phyloP scores from a whole-genome alignment of 53 echinoderm and acorn worm genomes.

The Echinometra lucunter region DNA sequence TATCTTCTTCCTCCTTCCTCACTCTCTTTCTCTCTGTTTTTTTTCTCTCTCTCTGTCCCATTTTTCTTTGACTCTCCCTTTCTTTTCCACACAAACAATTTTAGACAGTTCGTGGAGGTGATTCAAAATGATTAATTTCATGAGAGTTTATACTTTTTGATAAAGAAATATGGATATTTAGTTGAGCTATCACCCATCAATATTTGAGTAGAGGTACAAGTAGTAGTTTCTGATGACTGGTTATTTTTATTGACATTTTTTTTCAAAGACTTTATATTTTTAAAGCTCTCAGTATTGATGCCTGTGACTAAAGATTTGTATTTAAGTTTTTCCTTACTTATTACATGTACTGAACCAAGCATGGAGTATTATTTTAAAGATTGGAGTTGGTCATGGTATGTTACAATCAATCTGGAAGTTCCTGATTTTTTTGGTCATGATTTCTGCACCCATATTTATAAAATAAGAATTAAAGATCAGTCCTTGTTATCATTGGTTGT shows the following conservation, averaged over 20 bases:
- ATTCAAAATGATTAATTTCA: neutral
- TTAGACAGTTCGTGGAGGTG: neutral
- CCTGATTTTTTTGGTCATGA: neutral
- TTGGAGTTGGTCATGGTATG: neutral
- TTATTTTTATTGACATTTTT: neutral
- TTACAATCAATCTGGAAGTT: neutral
- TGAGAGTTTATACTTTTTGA: neutral
- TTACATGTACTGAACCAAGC: neutral
- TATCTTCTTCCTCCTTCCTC: neutral
- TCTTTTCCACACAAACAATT: neutral
- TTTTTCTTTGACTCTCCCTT: neutral
- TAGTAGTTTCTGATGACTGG: neutral
- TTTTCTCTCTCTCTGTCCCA: neutral
- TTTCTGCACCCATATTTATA: neutral
- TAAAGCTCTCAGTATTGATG: neutral
- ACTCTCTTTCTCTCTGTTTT: neutral
- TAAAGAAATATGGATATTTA: neutral
- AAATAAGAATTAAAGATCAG: too few relatives aligned
- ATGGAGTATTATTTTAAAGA: neutral
- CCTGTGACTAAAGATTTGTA: neutral
- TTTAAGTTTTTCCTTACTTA: neutral
- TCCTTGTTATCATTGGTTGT: too few relatives aligned
- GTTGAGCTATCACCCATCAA: neutral
- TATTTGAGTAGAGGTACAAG: neutral
- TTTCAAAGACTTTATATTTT: neutral